Evolutionary conservation across 2,888 invertebrate species (phyloP), one percentile per base, ranked within the genome.

Genomic region (Dynastes hyllus): DNA sequence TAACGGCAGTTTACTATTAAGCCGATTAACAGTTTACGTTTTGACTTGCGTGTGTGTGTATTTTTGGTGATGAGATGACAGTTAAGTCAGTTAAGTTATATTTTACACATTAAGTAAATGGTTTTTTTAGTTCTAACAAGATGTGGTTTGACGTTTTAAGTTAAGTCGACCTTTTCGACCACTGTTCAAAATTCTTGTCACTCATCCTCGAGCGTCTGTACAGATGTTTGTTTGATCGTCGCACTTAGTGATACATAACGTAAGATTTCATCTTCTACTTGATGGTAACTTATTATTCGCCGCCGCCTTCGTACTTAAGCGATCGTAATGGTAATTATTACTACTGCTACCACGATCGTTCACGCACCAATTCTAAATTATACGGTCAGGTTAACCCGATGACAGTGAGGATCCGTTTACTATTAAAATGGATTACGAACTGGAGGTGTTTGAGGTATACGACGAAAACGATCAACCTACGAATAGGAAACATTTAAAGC

Each of bases 361-460:
- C 58, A 16, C n/a, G 55, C 55, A 45, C 45, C 55, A 40, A 55
- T 8, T 71, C 71, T 32, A 55, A 55, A 71, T 58, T 71, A 22
- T 22, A 40, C 32, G 70, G 70, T n/a, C 71, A 71, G 55, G 37
- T 58, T 55, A 71, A 58, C 11, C 58, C 71, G 37, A 71, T 71
- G 71, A 71, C 71, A 58, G 22, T 27, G 16, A 71, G 55, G 16
- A 58, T 71, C 27, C 55, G 55, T n/a, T 16, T 9, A 9, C 45
- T 55, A 5, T 55, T 65, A 82, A 83, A 80, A 89, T 89, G 89
- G 89, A 89, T 86, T 89, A 91, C 86, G 91, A 91, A 86, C 85
- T 91, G 86, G 90, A 91, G 85, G 91, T 91, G 84, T 89, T 91
- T 81, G 90, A 90, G 83, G 87, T 89, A 82, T 86, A 88, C 82